Conservation (phyloP, 2,888 invertebrate genomes). For the Ethmia dodecea region DNA sequence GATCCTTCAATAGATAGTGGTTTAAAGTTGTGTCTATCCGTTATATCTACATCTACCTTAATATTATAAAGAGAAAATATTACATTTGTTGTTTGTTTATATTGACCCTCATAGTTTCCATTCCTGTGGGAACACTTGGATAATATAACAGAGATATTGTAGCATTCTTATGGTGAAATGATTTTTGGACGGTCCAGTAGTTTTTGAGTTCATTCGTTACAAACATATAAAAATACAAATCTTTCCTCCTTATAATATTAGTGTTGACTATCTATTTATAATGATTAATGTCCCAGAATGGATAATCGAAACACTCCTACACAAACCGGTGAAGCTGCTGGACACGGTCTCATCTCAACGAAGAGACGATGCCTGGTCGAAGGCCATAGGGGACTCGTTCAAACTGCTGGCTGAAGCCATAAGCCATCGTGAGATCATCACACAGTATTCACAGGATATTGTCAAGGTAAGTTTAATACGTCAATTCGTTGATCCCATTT, state of each 20-base stretch:
- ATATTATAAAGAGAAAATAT: no score
- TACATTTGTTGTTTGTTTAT: not conserved
- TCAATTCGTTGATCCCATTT: no score
- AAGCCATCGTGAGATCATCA: conserved; percentile 22
- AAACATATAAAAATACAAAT: no score
- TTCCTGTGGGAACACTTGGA: no score
- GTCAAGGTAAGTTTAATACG: conserved; percentile 33
- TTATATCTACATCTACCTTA: not conserved
- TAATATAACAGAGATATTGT: no score
- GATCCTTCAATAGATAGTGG: not conserved
- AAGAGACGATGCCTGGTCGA: conserved; percentile 30
- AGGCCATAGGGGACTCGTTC: conserved; percentile 33
- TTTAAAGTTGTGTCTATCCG: not conserved
- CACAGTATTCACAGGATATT: conserved; percentile 33
- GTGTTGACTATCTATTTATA: not conserved
- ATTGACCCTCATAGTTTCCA: not conserved
- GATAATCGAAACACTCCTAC: conserved; percentile 39
- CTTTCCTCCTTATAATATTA: no score
- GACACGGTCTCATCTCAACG: conserved; percentile 24
- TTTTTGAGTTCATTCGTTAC: no score
- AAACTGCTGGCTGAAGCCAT: conserved; percentile 32
- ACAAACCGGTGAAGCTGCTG: conserved; percentile 36
- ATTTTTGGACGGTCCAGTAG: no score
- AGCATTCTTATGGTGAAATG: no score
- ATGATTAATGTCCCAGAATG: conserved; percentile 36